Percentiles rank a stretch among this genome's conserved stretches.
Conservation (phyloP, 2,888 invertebrate species). For the Lasioglossum lativentre region DNA sequence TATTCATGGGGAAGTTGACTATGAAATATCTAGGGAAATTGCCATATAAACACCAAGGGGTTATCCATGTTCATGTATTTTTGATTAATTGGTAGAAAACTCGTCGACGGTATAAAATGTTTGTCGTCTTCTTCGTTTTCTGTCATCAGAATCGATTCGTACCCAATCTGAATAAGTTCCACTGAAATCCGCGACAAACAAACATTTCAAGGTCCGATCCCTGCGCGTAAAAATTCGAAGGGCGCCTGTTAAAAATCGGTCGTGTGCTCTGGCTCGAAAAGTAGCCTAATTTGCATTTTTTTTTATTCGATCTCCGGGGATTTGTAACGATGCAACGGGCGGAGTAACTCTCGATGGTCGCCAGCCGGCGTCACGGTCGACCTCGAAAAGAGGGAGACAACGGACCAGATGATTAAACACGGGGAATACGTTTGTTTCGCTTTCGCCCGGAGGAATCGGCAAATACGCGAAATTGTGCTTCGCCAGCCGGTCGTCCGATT, state of each 20-base stretch:
- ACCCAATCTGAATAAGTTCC: neutral
- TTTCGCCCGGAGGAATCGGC: slow-evolving; percentile 74
- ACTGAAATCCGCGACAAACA: neutral
- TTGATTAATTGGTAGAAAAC: neutral
- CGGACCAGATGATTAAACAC: slow-evolving; percentile 69
- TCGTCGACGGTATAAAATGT: neutral
- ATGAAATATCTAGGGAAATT: neutral
- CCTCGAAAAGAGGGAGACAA: slow-evolving; percentile 57
- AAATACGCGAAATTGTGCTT: slow-evolving; percentile 70
- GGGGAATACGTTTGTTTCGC: slow-evolving; percentile 65
- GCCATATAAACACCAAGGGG: neutral
- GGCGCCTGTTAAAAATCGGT: neutral
- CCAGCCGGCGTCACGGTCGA: slow-evolving; percentile 22
- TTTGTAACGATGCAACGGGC: slow-evolving; percentile 45
- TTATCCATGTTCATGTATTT: neutral
- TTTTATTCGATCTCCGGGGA: slow-evolving; percentile 25
- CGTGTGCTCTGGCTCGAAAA: slow-evolving; percentile 24
- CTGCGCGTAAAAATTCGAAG: neutral
- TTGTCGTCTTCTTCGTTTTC: neutral
- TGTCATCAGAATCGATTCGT: neutral
- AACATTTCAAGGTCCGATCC: neutral
- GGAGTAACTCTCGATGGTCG: slow-evolving; percentile 30
- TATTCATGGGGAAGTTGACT: neutral
- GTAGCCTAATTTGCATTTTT: slow-evolving; percentile 46
- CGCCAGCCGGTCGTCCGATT: slow-evolving; percentile 26